Evolutionary conservation across 1,140 invertebrate genomes (phyloP).

Genomic region (Anagrus nilaparvatae): DNA sequence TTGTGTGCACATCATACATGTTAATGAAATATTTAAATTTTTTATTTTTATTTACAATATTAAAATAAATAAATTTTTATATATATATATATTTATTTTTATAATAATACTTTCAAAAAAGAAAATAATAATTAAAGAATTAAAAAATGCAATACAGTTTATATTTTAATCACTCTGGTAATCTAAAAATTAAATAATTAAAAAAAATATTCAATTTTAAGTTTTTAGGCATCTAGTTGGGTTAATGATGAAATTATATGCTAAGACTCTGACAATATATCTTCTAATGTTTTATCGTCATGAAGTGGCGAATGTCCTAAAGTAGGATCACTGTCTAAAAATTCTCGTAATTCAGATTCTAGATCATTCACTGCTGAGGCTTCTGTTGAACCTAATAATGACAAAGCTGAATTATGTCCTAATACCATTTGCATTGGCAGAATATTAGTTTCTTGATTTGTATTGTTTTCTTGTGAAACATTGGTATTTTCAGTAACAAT

Average conservation of each 20-base stretch:
- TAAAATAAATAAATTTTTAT: too few species aligned
- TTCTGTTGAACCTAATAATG: constrained; percentile 26
- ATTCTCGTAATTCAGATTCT: constrained; percentile 60
- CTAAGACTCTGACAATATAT: constrained; percentile 51
- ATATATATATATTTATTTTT: too few species aligned
- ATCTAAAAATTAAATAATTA: too few species aligned
- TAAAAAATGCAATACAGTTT: too few species aligned
- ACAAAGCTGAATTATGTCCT: constrained; percentile 26
- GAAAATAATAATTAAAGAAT: too few species aligned
- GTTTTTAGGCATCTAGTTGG: too few species aligned
- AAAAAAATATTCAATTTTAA: too few species aligned
- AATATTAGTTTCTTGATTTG: constrained; percentile 30
- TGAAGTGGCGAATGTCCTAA: constrained; percentile 49
- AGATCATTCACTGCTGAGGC: constrained; percentile 45
- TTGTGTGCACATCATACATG: too few species aligned
- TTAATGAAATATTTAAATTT: too few species aligned
- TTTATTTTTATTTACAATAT: too few species aligned
- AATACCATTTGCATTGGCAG: constrained; percentile 31
- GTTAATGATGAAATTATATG: constrained; percentile 14
- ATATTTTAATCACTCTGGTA: too few species aligned
- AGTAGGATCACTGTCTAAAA: constrained; percentile 54
- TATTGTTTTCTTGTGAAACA: constrained; percentile 27
- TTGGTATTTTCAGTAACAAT: constrained; percentile 29
- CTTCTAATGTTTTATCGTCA: constrained; percentile 51
- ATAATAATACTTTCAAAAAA: too few species aligned